phyloP scores from a whole-genome alignment of 1,140 invertebrate genomes.

The Aphaenogaster rudis region DNA sequence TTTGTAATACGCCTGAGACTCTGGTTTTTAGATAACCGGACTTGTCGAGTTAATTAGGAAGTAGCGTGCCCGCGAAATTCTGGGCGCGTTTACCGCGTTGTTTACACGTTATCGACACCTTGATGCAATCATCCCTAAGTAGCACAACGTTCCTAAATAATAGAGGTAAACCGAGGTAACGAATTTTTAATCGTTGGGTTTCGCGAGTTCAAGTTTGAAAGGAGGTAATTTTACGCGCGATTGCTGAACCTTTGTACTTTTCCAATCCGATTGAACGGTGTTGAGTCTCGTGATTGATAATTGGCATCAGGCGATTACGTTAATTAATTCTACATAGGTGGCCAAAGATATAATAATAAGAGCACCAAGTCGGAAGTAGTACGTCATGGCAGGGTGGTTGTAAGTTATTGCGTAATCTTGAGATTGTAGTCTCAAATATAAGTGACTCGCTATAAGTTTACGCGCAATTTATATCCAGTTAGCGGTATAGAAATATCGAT shows the following conservation, averaged over 20 bases:
- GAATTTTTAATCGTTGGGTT: background rate
- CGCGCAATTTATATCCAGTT: background rate
- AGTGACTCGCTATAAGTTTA: background rate
- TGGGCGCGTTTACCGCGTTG: slow-evolving; percentile 6
- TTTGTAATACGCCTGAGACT: slow-evolving; percentile 3
- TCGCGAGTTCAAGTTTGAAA: background rate
- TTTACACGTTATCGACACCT: background rate
- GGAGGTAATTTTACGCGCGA: background rate
- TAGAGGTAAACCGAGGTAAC: too few relatives aligned
- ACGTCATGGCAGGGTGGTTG: background rate
- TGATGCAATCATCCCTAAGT: background rate
- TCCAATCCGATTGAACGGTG: background rate
- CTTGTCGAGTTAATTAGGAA: slow-evolving; percentile 43
- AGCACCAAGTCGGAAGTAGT: background rate
- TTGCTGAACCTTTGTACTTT: background rate
- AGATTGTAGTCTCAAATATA: background rate
- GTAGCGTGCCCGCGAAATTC: slow-evolving; percentile 38
- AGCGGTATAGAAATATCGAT: slow-evolving; percentile 17
- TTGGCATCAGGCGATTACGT: background rate
- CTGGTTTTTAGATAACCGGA: slow-evolving; percentile 34
- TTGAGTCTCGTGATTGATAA: background rate
- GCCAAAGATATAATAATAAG: slow-evolving; percentile 4
- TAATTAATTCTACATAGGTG: background rate
- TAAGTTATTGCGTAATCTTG: slow-evolving; percentile 1
- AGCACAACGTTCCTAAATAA: background rate